Evolutionary conservation across 2,113 vertebrate species (phyloP), one percentile per base, ranked within the genome.

Genomic region (Ctenodactylus gundi): DNA sequence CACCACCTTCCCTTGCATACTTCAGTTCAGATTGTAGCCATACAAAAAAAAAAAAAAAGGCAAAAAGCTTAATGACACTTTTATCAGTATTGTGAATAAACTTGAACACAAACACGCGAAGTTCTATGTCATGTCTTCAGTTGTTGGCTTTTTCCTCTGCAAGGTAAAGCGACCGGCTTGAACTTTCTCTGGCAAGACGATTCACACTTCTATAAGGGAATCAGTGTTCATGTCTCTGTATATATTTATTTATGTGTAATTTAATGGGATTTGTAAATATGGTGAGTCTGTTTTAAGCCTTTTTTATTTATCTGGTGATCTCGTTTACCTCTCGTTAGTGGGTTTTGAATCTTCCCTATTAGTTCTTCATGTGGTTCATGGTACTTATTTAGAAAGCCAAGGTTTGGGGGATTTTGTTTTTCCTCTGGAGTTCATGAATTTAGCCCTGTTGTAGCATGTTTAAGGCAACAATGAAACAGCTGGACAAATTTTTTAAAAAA

Each of bases 231-330:
- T 99, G 99, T 99, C 99, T 99, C 99, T 99, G 99, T 99, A 99
- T 99, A 99, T 99, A 99, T 99, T 99, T 99, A 99, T 99, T 99
- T 99, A 99, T 99, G 99, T 99, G 99, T 99, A 99, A 99, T 99
- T 99, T 99, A 99, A 99, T 99, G 99, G 99, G 99, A 99, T 99
- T 99, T 99, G 99, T 99, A 99, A 99, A 99, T 99, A 99, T 99
- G 99, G 99, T 99, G 99, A 99, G 99, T 99, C 99, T 99, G 99
- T 99, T 98, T 99, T 98, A 99, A 99, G 98, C 98, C 98, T 98
- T 98, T 98, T 99, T 99, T 99, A 99, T 99, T 99, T 99, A 99
- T 99, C 99, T 99, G 99, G 99, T 99, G 98, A 99, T 98, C 98
- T 98, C 95, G 98, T 99, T 99, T 99, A 99, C 99, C 99, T 99